Evolutionary conservation across 2,888 invertebrate species (phyloP), one percentile per base, ranked within the genome.

Genomic region (Dysmachus trigonus): DNA sequence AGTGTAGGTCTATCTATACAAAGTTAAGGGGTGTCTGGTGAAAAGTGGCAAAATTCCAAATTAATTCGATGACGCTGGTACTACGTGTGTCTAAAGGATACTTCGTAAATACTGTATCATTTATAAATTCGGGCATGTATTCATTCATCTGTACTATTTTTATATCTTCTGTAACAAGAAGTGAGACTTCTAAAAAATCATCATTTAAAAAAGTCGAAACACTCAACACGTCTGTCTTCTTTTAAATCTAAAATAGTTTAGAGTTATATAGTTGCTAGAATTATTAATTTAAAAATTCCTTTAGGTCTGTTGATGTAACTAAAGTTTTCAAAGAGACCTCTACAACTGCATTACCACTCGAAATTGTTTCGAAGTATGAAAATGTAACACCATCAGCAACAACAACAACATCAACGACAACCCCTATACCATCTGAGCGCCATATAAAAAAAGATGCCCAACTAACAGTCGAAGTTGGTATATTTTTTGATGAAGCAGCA

Each of bases 401-500:
- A 71, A 27, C 30, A 33, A 31, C 4, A 73, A 31, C 15, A 30
- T 13, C 41, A 38, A 38, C 76, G 8, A 18, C 13, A 41, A 27
- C n/a, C 4, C 7, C 22, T 10, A 38, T 18, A 30, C 79, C 31
- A 51, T n/a, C 38, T 5, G 51, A 79, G 41, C 53, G 82, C 22
- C 3, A 35, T 18, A 15, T 82, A 33, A 35, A 82, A 82, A 53
- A 31, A 33, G 15, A 82, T 33, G 62, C 82, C 1, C 91, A 92
- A 86, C 93, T 95, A 87, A 95, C 95, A 2, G 92, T 96, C 53
- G 96, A 96, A 90, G 91, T 96, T 82, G 96, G 95, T 0, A 91
- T 96, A 71, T 96, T 96, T 91, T 94, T 96, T 88, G 96, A 96
- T 89, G 95, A 95, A 90, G 94, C 95, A 0, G 96, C 94, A 0